These are phyloP conservation scores for Typhlichthys subterraneus DNA, from an alignment of 2,797 vertebrate genomes.

Conservation along the genomic window DNA sequence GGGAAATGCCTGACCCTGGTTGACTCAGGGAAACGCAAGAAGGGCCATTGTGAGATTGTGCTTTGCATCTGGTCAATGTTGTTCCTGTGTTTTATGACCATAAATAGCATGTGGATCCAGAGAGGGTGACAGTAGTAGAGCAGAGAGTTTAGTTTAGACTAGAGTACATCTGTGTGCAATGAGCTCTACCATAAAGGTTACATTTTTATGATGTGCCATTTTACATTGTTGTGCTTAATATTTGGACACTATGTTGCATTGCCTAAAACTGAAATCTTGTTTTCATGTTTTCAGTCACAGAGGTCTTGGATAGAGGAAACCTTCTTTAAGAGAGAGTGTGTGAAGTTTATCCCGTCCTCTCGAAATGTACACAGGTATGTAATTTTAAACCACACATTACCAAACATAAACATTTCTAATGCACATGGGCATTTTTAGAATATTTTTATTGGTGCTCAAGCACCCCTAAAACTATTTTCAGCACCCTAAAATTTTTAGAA, in stretches of 20 bases:
- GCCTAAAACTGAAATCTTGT: constrained; percentile 15
- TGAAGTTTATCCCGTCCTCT: constrained; percentile 84
- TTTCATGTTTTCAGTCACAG: constrained; percentile 71
- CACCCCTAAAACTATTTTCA: too few relatives aligned
- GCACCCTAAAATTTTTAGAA: too few relatives aligned
- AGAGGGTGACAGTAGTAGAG: constrained; percentile 5
- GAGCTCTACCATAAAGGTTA: constrained; percentile 58
- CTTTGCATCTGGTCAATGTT: constrained; percentile 14
- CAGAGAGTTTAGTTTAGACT: background rate
- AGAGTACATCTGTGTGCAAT: constrained; percentile 17
- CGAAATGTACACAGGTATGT: constrained; percentile 89
- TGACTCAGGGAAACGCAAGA: constrained; percentile 10
- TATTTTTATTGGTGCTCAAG: too few relatives aligned
- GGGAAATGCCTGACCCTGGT: constrained; percentile 25
- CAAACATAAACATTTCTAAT: background rate
- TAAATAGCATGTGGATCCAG: constrained; percentile 3
- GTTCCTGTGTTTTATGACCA: background rate
- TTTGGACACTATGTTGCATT: constrained; percentile 3
- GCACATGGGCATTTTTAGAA: background rate
- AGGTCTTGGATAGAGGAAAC: constrained; percentile 91
- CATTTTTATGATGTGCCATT: background rate
- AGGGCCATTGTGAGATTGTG: background rate
- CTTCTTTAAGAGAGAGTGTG: constrained; percentile 92
- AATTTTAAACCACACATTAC: background rate
- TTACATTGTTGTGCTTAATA: too few relatives aligned